These are phyloP conservation scores for Coluber constrictor DNA, from an alignment of 2,797 vertebrate species.

Conservation along the genomic window DNA sequence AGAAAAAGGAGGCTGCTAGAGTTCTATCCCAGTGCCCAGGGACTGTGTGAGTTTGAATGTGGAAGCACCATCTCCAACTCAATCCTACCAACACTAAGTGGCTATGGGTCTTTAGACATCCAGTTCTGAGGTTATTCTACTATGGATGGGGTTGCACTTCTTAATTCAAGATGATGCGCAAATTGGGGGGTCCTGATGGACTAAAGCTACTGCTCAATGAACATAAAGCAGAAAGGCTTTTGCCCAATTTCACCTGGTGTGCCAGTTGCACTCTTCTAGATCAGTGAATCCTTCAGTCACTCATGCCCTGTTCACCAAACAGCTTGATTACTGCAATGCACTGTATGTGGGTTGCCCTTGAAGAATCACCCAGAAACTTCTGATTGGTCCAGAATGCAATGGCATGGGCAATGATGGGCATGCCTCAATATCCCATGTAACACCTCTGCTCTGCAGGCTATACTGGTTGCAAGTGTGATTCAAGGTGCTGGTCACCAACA, in stretches of 20 bases:
- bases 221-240: no score
- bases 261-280: background rate
- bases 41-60: background rate
- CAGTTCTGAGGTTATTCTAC: no score
- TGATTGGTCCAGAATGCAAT: background rate
- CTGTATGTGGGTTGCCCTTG: background rate
- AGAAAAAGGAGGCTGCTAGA: no score
- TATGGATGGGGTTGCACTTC: background rate
- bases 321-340: background rate
- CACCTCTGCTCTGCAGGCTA: background rate
- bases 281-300: background rate
- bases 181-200: no score
- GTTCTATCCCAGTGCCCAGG: no score
- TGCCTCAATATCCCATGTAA: background rate
- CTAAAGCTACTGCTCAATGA: no score
- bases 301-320: background rate
- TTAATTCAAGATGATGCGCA: no score
- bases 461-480: background rate
- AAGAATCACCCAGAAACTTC: background rate
- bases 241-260: no score
- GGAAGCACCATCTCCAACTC: background rate
- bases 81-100: no score
- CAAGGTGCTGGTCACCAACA: background rate
- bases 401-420: no score
- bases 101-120: no score